Evolutionary conservation across 2,797 vertebrate genomes (phyloP).

Genomic region (Micromesistius poutassou): DNA sequence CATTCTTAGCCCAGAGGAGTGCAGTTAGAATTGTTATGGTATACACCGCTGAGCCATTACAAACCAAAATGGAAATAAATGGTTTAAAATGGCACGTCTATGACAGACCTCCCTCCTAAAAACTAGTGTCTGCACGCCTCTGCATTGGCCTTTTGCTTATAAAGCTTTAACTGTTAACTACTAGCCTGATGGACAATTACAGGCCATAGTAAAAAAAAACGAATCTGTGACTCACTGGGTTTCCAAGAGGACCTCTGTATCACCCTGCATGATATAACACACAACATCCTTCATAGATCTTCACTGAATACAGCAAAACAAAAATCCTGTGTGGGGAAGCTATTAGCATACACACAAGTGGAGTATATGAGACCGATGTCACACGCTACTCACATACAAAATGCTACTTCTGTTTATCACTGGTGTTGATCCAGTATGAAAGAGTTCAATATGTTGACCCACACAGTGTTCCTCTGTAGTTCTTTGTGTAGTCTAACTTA

Average conservation of each 20-base stretch:
- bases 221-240: conserved; percentile 67
- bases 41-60: conserved; percentile 37
- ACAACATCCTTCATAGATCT: conserved; percentile 36
- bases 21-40: conserved; percentile 24
- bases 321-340: conserved; percentile 35
- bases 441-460: not conserved
- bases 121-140: conserved; percentile 57
- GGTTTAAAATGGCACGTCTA: conserved; percentile 33
- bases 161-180: conserved; percentile 71
- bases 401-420: not conserved
- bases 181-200: conserved; percentile 71
- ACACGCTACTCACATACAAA: not conserved
- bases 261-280: conserved; percentile 44
- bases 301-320: conserved; percentile 13
- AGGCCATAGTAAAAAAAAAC: conserved; percentile 67
- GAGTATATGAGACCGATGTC: conserved; percentile 39
- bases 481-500: not conserved
- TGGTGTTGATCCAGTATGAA: not conserved
- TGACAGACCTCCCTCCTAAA: conserved; percentile 41
- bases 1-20: conserved; percentile 31
- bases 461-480: not conserved
- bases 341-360: conserved; percentile 47
- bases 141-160: conserved; percentile 62
- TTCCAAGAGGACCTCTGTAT: conserved; percentile 53
- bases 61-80: conserved; percentile 52